Evolutionary conservation across 2,797 vertebrate genomes (phyloP).

Genomic region (Sebastes steindachneri): DNA sequence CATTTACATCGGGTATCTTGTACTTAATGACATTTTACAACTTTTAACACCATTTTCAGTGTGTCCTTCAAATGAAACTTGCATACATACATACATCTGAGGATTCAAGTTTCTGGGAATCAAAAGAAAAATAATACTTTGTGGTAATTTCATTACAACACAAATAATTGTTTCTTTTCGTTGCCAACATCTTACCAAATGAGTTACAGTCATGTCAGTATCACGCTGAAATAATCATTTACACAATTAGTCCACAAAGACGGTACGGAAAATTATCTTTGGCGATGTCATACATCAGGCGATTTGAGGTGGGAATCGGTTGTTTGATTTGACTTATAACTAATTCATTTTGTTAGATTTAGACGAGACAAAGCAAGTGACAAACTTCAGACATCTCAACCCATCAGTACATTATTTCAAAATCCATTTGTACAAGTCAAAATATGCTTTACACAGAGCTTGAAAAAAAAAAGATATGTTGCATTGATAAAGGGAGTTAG

Average conservation of each 20-base stretch:
- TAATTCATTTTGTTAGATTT: not conserved
- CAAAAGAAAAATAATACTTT: slow-evolving; percentile 17
- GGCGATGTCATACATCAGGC: slow-evolving; percentile 41
- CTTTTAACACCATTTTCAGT: slow-evolving; percentile 3
- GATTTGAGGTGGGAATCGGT: slow-evolving; percentile 48
- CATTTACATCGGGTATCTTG: slow-evolving; percentile 1
- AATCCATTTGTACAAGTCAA: not conserved
- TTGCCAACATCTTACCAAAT: not conserved
- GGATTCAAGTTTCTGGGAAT: slow-evolving; percentile 10
- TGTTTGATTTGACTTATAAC: slow-evolving; percentile 24
- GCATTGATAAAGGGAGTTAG: slow-evolving; percentile 17
- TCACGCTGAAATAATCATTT: not conserved
- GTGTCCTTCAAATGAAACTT: slow-evolving; percentile 2
- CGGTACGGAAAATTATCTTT: slow-evolving; percentile 31
- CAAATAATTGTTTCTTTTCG: not conserved
- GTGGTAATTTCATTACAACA: slow-evolving; percentile 7
- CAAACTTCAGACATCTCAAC: not conserved
- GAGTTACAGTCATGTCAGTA: not conserved
- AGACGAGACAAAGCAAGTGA: slow-evolving; percentile 12
- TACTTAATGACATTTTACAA: slow-evolving; percentile 20
- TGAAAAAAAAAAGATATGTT: not conserved
- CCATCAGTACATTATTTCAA: not conserved
- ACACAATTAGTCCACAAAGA: slow-evolving; percentile 4
- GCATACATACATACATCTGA: slow-evolving; percentile 17
- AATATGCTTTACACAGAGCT: slow-evolving; percentile 4